Conservation (phyloP, 2,113 vertebrate genomes). For the Gallinago jamesoni region DNA sequence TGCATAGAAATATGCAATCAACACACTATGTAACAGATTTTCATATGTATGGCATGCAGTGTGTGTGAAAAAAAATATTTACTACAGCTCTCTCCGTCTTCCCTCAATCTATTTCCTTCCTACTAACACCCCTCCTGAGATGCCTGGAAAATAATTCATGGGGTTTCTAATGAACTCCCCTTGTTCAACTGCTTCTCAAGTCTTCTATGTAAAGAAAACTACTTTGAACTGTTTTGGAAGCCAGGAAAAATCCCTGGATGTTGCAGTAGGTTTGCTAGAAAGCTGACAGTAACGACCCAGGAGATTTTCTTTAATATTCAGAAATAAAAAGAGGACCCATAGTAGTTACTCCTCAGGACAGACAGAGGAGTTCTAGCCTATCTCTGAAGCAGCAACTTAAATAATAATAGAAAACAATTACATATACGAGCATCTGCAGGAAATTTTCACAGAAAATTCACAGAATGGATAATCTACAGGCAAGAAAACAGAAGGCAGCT, state of each 20-base stretch:
- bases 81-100: neutral
- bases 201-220: accelerated
- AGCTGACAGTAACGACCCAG: neutral
- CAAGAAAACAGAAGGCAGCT: neutral
- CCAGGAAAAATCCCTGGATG: neutral
- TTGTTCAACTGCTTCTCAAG: neutral
- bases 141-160: accelerated
- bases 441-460: neutral
- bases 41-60: accelerated
- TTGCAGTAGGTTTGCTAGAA: neutral
- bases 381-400: neutral
- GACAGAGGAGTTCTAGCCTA: neutral
- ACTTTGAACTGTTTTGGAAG: neutral
- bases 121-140: neutral
- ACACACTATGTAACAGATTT: neutral
- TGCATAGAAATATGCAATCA: neutral
- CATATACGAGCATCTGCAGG: neutral
- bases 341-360: neutral
- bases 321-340: neutral
- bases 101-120: neutral
- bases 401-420: neutral
- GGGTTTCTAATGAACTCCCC: neutral
- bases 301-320: neutral
- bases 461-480: neutral
- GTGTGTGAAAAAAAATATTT: neutral